Evolutionary conservation across 2,888 invertebrate genomes (phyloP), one percentile per base, ranked within the genome.

Genomic region (Calliphora vomitoria): DNA sequence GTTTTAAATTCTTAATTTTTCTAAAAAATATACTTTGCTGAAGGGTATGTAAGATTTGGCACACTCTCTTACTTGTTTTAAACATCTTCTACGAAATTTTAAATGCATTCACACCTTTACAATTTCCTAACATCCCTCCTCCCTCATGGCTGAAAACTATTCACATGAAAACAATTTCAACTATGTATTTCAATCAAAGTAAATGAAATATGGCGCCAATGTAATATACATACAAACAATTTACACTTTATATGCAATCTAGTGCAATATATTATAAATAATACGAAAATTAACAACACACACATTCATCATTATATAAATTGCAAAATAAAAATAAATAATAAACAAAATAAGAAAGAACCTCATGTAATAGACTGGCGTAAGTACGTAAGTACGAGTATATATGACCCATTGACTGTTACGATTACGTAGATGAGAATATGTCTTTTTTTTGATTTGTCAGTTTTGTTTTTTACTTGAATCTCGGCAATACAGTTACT

Each of bases 131-230:
- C 41, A 18, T 3, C 25, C 20, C 68, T 44, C 13, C 6, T 6
- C 0, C 1, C 13, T 25, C 25, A 25, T 25, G 25, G 25, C 25
- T 11, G 11, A 20, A 72, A 74, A 55, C 11, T 44, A n/a, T n/a
- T n/a, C n/a, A 13, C 41, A 44, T 58, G 6, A 58, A 66, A 47
- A 50, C 20, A 75, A 68, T 75, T 68, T 41, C n/a, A 25, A 38
- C 18, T 76, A n/a, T n/a, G n/a, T n/a, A 69, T 53, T 25, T 76
- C 13, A 74, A 76, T 76, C 38, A 76, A 83, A 69, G 50, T 69
- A 60, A 62, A 76, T 69, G 8, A 74, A 62, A 76, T 60, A 79
- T 79, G 79, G 79, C 79, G 69, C 79, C 79, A 69, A 79, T 47
- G 18, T 25, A 60, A 79, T 41, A 53, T 71, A 53, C 53, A 53